Conservation (phyloP, 2,113 vertebrate species). For the Thalassoma bifasciatum region DNA sequence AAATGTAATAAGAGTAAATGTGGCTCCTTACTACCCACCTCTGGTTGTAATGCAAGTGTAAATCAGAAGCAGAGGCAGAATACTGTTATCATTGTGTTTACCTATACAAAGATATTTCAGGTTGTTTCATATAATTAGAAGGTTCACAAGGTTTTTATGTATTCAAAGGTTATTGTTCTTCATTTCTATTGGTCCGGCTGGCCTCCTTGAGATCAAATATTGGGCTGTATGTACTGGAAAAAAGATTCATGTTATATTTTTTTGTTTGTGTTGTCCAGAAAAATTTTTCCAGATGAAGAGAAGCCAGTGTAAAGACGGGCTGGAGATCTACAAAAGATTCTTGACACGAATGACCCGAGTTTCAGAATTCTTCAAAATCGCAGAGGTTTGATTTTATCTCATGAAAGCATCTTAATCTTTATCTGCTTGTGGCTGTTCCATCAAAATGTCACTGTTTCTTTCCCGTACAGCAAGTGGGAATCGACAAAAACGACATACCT, state of each 20-base stretch:
- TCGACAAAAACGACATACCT: conserved; percentile 99
- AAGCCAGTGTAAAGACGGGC: conserved; percentile 97
- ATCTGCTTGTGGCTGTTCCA: neutral
- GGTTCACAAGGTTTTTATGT: no score
- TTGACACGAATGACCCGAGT: conserved; percentile 97
- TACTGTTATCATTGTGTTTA: no score
- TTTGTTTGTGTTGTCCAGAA: conserved; percentile 80
- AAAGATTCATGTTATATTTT: neutral
- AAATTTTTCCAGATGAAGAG: conserved; percentile 99
- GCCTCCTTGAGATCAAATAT: no score
- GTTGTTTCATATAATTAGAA: no score
- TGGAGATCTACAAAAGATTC: conserved; percentile 99
- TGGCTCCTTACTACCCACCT: no score
- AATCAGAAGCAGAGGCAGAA: no score
- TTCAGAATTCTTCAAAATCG: conserved; percentile 98
- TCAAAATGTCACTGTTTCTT: conserved; percentile 38
- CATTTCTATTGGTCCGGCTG: no score
- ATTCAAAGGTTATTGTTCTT: no score
- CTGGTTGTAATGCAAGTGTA: no score
- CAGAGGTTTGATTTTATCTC: conserved; percentile 85
- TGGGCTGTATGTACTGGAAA: no score
- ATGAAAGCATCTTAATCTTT: neutral
- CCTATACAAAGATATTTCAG: no score
- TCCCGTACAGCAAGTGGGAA: conserved; percentile 95
- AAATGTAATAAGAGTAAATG: no score